Evolutionary conservation across 2,113 vertebrate genomes (phyloP), one percentile per base, ranked within the genome.

Genomic region (Onychorhynchus coronatus): DNA sequence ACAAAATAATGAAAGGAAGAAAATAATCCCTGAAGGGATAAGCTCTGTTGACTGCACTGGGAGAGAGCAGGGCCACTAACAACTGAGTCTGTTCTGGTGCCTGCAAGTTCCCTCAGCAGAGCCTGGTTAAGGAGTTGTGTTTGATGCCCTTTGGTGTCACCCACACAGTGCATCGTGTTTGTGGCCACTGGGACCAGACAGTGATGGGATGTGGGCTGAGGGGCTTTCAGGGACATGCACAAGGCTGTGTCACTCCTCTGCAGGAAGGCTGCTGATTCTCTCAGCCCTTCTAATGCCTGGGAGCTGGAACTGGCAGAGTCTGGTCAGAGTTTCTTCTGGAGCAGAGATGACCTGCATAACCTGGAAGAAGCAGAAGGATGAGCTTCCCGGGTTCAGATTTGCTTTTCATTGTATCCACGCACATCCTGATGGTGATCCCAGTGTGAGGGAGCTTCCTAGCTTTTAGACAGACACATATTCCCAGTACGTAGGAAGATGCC

Each of bases 1-100:
- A 73, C 59, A 91, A 91, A 95, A 92, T 52, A 92, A 78, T 21
- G 53, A 82, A 95, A 88, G n/a, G 62, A 75, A 65, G 37, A 93
- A 91, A 90, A 91, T 47, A 75, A 79, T 80, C 58, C 68, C 87
- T 61, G 50, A 82, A 89, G 76, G 68, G 42, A 41, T 52, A 55
- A 30, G 2, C 12, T 52, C 23, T 58, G 41, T 59, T 82, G 62
- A 47, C 39, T 59, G 79, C 33, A 12, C 27, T 55, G 58, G 58
- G 31, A 76, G 75, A 70, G 8, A 65, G 41, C 22, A 75, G 46
- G 27, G n/a, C 67, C 76, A 16, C 53, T 44, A 73, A 41, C 19
- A 35, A 80, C 41, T 35, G 24, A 76, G 14, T 39, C 31, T 78
- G 17, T 35, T 85, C 23, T 59, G 25, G 28, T 23, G 22, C 31